Base-by-base conservation (phyloP, 2,888 invertebrate genomes). In the Agrochola circellaris region DNA sequence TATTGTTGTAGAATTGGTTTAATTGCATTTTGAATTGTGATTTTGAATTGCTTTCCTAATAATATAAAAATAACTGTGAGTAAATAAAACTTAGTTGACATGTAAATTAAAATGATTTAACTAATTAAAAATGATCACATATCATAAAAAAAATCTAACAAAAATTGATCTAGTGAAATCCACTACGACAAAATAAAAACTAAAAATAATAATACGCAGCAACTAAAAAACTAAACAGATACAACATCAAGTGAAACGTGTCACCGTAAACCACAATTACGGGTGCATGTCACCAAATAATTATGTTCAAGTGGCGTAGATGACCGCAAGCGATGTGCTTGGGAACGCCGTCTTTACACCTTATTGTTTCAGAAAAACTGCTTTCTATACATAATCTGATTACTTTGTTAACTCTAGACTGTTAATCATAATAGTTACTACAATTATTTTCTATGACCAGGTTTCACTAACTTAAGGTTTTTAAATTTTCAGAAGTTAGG, bases 231-330 rank as follows among this genome's bases (percentile, higher is more conserved):
- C n/a, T 51, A 45, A 65, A 64, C 30, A 11, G 13, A 56, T 54
- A 23, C 58, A 48, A 38, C 45, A 72, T 30, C 66, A 82, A 87
- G 87, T 85, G 85, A 87, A 88, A 88, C 83, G 73, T 73, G 58
- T 75, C 66, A 34, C 51, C 68, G 83, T 73, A 83, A 82, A 73
- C 75, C 80, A 80, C 90, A 90, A 91, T 91, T 87, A 89, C 78
- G 77, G 81, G 87, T 90, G 89, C 91, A 87, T 92, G 93, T 92
- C 93, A 90, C 91, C 90, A 91, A 93, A 92, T 93, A 91, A 93
- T 94, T 93, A 93, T 73, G 85, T 82, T 85, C 79, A 84, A 83
- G 85, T 83, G 91, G 90, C 90, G 90, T 82, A 88, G 90, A 88
- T 88, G 84, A 78, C 82, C 88, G 89, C 83, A 69, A 77, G 45